phyloP scores from a whole-genome alignment of 2,888 invertebrate genomes.

The Himalopsyche kuldschensis region DNA sequence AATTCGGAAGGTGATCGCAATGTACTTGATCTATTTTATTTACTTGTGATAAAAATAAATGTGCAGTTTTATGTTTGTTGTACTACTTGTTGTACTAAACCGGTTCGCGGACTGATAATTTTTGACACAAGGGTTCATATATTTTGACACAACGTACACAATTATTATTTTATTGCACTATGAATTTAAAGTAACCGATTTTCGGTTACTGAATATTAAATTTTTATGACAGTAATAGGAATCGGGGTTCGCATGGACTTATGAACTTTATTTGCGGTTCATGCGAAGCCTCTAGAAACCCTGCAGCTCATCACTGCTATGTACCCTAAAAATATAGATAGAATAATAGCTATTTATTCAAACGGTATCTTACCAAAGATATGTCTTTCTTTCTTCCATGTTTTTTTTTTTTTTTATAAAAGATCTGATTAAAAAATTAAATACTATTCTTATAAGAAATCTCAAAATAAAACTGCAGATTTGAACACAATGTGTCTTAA shows the following conservation, averaged over 20 bases:
- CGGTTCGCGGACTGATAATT: no score
- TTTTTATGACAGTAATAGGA: no score
- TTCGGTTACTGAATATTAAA: no score
- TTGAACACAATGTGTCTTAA: slow-evolving; percentile 4
- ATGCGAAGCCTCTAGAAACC: no score
- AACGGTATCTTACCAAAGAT: neutral
- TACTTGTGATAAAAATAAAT: slow-evolving; percentile 1
- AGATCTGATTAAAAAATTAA: slow-evolving; percentile 6
- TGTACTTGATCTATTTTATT: neutral
- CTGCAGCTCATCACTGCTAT: neutral
- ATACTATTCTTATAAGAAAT: neutral
- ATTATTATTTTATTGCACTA: no score
- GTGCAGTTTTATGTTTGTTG: neutral
- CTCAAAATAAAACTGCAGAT: slow-evolving; percentile 2
- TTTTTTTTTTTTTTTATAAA: neutral
- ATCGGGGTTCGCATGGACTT: no score
- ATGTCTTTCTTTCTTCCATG: neutral
- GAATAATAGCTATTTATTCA: neutral
- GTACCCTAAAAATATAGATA: neutral
- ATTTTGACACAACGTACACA: no score
- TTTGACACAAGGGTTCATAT: no score
- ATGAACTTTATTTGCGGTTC: no score
- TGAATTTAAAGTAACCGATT: no score
- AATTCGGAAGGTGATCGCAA: neutral
- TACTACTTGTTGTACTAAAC: neutral